A percentile compares a stretch with the other conserved stretches of the same genome.
phyloP scores from a whole-genome alignment of 2,113 vertebrate genomes.

The Talpa occidentalis region DNA sequence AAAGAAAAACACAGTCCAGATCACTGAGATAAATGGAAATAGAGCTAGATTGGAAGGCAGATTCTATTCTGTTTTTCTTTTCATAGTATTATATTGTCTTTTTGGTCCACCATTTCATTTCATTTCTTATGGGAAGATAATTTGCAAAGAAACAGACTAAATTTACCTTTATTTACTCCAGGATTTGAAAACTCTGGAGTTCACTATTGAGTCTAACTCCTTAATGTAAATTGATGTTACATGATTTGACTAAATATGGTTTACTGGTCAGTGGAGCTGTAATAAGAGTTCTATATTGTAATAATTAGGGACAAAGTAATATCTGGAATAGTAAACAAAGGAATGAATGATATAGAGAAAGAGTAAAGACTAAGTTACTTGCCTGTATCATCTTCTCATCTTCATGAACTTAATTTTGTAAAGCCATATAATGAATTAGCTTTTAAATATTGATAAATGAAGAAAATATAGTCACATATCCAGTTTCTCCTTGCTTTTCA shows the following conservation, averaged over 20 bases:
- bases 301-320: background rate
- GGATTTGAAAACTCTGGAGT: background rate
- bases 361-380: background rate
- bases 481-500: background rate
- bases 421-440: background rate
- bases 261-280: background rate
- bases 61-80: conserved; percentile 9
- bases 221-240: background rate
- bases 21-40: background rate
- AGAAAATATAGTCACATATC: background rate
- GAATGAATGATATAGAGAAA: background rate
- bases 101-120: background rate
- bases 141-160: conserved; percentile 21
- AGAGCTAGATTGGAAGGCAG: background rate
- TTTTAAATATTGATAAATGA: conserved; percentile 8
- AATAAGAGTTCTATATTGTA: background rate
- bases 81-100: conserved; percentile 16
- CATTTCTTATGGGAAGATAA: background rate
- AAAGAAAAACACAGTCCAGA: background rate
- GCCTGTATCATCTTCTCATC: background rate
- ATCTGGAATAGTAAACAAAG: background rate
- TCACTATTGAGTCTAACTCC: background rate
- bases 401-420: background rate
- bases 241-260: background rate
- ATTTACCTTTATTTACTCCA: background rate